Conservation (phyloP, 1,140 invertebrate species). For the Drosophila ironensis region DNA sequence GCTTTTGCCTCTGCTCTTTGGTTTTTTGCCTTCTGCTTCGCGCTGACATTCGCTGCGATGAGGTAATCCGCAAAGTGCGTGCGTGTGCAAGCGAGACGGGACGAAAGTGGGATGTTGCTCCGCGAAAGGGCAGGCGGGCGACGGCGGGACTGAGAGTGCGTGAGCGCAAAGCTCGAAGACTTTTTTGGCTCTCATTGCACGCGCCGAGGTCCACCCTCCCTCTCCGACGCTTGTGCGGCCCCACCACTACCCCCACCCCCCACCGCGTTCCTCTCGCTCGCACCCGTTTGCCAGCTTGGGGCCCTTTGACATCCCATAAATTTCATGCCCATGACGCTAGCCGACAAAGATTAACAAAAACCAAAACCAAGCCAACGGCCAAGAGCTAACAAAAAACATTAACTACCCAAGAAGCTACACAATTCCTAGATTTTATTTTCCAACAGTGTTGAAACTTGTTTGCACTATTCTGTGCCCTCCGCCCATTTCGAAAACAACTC, state of each 20-base stretch:
- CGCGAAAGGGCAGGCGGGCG: background rate
- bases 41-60: slow-evolving; percentile 73
- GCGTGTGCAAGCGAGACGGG: slow-evolving; percentile 22
- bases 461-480: background rate
- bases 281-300: slow-evolving; percentile 56
- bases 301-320: slow-evolving; percentile 80
- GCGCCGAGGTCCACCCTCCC: slow-evolving; percentile 36
- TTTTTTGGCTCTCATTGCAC: slow-evolving; percentile 65
- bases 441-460: slow-evolving; percentile 50
- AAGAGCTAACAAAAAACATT: slow-evolving; percentile 47
- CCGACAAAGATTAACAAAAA: slow-evolving; percentile 66
- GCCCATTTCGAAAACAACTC: background rate
- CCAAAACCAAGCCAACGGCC: slow-evolving; percentile 5
- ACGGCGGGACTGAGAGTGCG: slow-evolving; percentile 29
- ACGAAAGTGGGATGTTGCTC: too few species aligned
- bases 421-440: slow-evolving; percentile 30
- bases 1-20: slow-evolving; percentile 10
- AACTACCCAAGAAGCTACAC: slow-evolving; percentile 17
- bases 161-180: slow-evolving; percentile 54
- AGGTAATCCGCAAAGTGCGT: slow-evolving; percentile 67
- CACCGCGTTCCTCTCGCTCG: slow-evolving; percentile 11
- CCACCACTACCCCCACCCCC: background rate
- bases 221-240: background rate
- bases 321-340: slow-evolving; percentile 67
- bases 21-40: slow-evolving; percentile 53